Evolutionary conservation across 2,888 invertebrate genomes (phyloP), one percentile per base, ranked within the genome.

Genomic region (Sycophila texana): DNA sequence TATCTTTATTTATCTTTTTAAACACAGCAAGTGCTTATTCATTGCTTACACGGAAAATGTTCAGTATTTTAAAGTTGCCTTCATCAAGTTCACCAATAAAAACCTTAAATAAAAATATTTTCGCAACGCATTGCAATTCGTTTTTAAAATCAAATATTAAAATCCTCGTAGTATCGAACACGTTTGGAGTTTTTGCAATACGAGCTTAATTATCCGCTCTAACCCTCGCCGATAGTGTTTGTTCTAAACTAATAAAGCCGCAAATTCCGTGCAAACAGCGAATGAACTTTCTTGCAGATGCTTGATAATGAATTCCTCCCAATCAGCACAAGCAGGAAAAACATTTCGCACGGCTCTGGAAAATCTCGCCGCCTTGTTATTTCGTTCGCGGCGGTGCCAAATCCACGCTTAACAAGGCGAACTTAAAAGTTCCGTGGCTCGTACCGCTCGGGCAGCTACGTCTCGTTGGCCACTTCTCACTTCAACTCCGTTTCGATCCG

Each of bases 391-490:
- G 83, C 78, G 83, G 83, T 83, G 74, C 84, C 84, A 86, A 87
- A 86, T 86, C 86, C 85, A 83, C 83, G 83, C 83, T 85, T 85
- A 86, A 87, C 85, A 83, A 84, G 86, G 83, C 80, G 82, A 84
- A 86, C 83, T 84, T 84, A 83, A 82, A 84, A 85, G 79, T 84
- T 85, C 55, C 57, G 53, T 55, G n/a, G 53, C 47, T 30, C 16
- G 30, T 30, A 30, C 30, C 30, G 61, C 16, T 49, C 39, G 63
- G 39, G 30, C 65, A 10, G 39, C 57, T 67, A 20, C 39, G 60
- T 49, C 30, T 30, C 61, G 13, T 30, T 39, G 22, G 20, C 61
- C n/a, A 22, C 47, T 20, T 67, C 57, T 60, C 49, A 18, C 66
- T 49, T 58, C 14, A 10, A 58, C 57, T 60, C 5, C 18, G 39